phyloP scores from a whole-genome alignment of 2,113 vertebrate species.

The Eurystomus gularis region DNA sequence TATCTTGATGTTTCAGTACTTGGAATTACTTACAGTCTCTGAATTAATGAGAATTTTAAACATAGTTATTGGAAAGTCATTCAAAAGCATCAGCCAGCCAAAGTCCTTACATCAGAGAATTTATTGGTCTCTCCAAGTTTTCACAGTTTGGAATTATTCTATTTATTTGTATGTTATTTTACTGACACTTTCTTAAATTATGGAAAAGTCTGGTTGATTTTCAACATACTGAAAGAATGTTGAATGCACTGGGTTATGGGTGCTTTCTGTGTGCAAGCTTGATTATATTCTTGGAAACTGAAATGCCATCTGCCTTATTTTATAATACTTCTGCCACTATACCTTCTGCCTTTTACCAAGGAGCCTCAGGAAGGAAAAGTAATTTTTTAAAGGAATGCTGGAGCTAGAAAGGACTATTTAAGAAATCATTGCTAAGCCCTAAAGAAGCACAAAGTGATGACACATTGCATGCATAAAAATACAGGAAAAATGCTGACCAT shows the following conservation, averaged over 20 bases:
- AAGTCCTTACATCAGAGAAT: background rate
- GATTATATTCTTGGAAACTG: background rate
- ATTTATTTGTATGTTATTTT: background rate
- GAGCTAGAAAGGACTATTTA: slow-evolving; percentile 10
- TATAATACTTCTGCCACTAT: background rate
- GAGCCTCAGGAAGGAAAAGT: background rate
- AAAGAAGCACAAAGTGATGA: slow-evolving; percentile 21
- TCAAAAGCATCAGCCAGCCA: background rate
- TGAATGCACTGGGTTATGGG: background rate
- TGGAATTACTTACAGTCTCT: background rate
- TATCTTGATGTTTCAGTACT: background rate
- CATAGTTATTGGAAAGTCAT: background rate
- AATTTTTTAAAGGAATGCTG: background rate
- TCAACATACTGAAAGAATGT: background rate
- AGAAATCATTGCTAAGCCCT: background rate
- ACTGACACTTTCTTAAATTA: background rate
- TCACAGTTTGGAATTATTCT: background rate
- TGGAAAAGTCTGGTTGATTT: background rate
- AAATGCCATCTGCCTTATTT: slow-evolving; percentile 1
- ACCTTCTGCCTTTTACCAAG: background rate
- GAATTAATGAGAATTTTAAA: background rate
- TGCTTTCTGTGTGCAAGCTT: background rate
- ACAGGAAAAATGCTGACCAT: slow-evolving; percentile 15
- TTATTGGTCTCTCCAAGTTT: background rate
- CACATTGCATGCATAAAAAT: slow-evolving; percentile 10